These are phyloP conservation scores for Pemphigus obesinymphae DNA, from an alignment of 1,140 invertebrate species.

Conservation along the genomic window DNA sequence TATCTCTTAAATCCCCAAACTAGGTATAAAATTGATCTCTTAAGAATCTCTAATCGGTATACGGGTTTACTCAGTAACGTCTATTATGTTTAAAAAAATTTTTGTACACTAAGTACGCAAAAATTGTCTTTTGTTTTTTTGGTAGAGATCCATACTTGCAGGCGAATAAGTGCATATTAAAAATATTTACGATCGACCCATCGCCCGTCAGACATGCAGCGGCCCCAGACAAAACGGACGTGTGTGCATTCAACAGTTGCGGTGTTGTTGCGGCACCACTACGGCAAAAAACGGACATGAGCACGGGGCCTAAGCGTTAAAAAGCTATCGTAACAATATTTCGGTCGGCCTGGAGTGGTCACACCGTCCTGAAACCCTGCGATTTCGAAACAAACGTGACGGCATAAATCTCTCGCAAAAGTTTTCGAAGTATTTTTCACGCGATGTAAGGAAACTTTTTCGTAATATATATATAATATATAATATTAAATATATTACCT, in stretches of 20 bases:
- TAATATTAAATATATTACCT: too few species aligned
- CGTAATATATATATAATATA: too few species aligned
- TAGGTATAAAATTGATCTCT: background rate
- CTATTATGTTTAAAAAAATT: background rate
- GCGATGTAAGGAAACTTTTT: conserved; percentile 10
- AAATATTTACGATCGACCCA: too few species aligned
- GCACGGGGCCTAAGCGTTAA: too few species aligned
- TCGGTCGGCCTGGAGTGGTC: too few species aligned
- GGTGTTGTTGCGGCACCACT: too few species aligned
- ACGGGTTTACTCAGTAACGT: background rate
- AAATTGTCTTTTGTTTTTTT: background rate
- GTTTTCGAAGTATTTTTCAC: background rate
- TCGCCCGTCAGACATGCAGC: too few species aligned
- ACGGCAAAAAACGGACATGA: too few species aligned
- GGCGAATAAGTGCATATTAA: background rate
- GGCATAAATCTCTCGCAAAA: conserved; percentile 19
- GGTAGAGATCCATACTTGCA: background rate
- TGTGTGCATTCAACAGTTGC: too few species aligned
- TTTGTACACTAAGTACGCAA: background rate
- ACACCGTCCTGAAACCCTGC: too few species aligned
- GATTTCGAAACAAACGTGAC: background rate
- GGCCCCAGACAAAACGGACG: background rate
- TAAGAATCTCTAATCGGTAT: background rate
- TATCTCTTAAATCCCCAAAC: background rate
- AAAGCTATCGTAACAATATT: too few species aligned